Conservation (phyloP, 2,888 invertebrate species). For the Caenorhabditis angaria region DNA sequence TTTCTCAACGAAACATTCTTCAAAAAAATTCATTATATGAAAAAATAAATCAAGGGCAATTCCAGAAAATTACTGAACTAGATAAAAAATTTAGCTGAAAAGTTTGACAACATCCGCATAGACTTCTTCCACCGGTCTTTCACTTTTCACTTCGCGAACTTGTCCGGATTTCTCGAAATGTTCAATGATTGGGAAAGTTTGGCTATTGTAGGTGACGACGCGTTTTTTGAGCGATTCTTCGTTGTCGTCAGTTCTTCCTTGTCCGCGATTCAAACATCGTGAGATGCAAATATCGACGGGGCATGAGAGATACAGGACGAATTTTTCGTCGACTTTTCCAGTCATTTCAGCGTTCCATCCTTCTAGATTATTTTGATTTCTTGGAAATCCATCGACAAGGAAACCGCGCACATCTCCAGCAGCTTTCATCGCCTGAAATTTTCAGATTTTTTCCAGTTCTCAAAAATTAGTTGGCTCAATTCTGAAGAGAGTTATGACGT, state of each 20-base stretch:
- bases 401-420: conserved; percentile 76
- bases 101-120: conserved; percentile 37
- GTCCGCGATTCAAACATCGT: conserved; percentile 80
- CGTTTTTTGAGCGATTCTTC: conserved; percentile 85
- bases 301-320: conserved; percentile 92
- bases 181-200: conserved; percentile 73
- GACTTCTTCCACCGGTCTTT: conserved; percentile 49
- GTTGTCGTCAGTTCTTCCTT: conserved; percentile 84
- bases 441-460: no score
- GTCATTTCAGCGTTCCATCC: conserved; percentile 89
- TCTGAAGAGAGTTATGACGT: no score
- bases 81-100: conserved; percentile 12
- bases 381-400: conserved; percentile 96
- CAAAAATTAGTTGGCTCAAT: no score
- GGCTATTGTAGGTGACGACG: conserved; percentile 66
- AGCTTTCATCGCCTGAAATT: conserved; percentile 69
- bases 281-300: conserved; percentile 83
- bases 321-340: conserved; percentile 81
- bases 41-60: conserved; percentile 3
- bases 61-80: not conserved
- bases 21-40: not conserved
- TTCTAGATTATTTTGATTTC: conserved; percentile 93
- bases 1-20: not conserved
- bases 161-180: conserved; percentile 56
- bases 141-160: conserved; percentile 61